Evolutionary conservation across 2,888 invertebrate species (phyloP), one percentile per base, ranked within the genome.

Genomic region (Netelia inedita): DNA sequence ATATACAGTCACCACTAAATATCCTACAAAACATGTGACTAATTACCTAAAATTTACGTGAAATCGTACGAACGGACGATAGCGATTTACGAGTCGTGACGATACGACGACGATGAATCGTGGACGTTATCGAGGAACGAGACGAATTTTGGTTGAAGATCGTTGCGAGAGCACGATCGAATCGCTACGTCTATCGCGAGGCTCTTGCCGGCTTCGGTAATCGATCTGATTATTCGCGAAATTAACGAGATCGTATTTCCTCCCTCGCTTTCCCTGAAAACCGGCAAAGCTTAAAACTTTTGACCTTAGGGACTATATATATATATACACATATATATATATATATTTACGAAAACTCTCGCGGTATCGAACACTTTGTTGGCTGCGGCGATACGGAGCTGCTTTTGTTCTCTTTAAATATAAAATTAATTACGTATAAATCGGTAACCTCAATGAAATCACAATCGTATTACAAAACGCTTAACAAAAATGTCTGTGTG

Each of bases 361-460:
- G 75, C 66, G 79, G 65, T 35, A 71, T 80, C 46, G 35, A 23
- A 57, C 23, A 8, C 23, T 53, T 71, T 69, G 50, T 28, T 41
- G 35, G 19, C 10, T 14, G 41, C 19, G 63, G 35, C 75, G 61
- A 73, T 72, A 35, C 3, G 65, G 50, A 76, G 81, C 74, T 69
- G 80, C 71, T 68, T 80, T 63, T 59, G 21, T 72, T 65, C 21
- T 76, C 43, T 59, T 61, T 73, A 57, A 66, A 66, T 83, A 76
- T 50, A 83, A 75, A 83, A 80, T 86, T 82, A 87, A 85, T 87
- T 91, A 91, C 91, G 91, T 91, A 91, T 91, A 91, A 91, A 91
- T 93, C 92, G 93, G 93, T 93, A 93, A 93, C 93, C 93, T 92
- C 92, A 91, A 91, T 92, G 90, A 92, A 93, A 93, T 93, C 93